Evolutionary conservation across 2,113 vertebrate species (phyloP), one percentile per base, ranked within the genome.

Genomic region (Microcebus jonahi): DNA sequence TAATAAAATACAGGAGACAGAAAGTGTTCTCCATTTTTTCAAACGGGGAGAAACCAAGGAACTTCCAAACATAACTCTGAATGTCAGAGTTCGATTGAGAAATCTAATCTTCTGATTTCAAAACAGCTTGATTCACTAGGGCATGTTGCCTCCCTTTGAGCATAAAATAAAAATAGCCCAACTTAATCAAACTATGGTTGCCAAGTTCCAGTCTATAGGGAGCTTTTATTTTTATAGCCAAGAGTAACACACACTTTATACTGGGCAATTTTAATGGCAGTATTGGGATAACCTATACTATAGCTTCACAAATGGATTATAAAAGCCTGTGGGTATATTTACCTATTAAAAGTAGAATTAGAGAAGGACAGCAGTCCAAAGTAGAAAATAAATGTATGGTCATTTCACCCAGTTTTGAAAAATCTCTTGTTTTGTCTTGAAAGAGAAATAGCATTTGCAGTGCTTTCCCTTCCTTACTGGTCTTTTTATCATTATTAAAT

Each of bases 181-280:
- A 94, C 36, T 97, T 97, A 96, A 93, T 96, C 92, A 96, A 97
- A 94, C 65, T 50, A 34, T 67, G 23, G 89, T 96, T 96, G 82
- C 86, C 79, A 96, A 97, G 86, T 95, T 97, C 63, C 34, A 94
- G 55, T 86, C 94, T 97, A 70, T 73, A 94, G 79, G 86, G 96
- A 97, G 94, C 48, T 88, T 94, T 96, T 89, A 97, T 93, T 97
- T 98, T 97, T 94, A 94, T 89, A 97, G 77, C 61, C 68, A 75
- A 95, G 88, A 93, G 85, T 94, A 95, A 53, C 82, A 75, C 17
- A 91, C 34, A 63, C 27, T 90, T 82, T 96, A 91, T 91, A 57
- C 13, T 7, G 53, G 42, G 34, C 34, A 17, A 95, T 96, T 94
- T 94, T 97, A 96, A 96, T 91, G 57, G 86, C 75, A 91, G 85